Conservation (phyloP, 1,140 invertebrate genomes). For the Eriosoma lanigerum region DNA sequence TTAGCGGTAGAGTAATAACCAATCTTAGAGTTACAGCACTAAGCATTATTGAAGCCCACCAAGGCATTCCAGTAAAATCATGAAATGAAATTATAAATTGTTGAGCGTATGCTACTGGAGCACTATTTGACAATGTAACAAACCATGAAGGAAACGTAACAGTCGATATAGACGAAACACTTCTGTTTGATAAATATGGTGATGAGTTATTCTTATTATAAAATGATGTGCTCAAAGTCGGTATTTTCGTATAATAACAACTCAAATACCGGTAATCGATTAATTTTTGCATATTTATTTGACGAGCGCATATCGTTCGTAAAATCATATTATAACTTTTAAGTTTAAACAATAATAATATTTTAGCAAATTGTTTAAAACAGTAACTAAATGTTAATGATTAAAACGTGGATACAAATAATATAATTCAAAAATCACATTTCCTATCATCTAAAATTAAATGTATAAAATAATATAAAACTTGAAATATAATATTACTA, state of each 20-base stretch:
- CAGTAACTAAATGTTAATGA: no score
- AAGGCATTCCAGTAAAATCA: conserved; percentile 71
- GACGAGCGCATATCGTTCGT: neutral
- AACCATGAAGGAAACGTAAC: conserved; percentile 34
- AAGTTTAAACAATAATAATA: no score
- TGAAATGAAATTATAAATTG: conserved; percentile 69
- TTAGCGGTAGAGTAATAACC: conserved; percentile 72
- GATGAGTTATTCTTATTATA: neutral
- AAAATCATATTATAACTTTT: neutral
- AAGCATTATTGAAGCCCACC: conserved; percentile 78
- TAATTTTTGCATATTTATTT: neutral
- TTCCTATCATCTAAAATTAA: no score
- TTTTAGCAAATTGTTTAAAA: no score
- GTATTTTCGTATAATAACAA: neutral
- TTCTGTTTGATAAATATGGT: neutral
- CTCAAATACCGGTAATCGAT: neutral
- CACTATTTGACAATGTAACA: conserved; percentile 17
- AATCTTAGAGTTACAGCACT: conserved; percentile 69
- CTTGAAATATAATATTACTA: no score
- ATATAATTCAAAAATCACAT: no score
- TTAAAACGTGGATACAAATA: no score
- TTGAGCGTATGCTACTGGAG: conserved; percentile 66
- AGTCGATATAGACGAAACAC: neutral
- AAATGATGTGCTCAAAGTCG: neutral
- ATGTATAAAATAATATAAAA: no score